phyloP scores from a whole-genome alignment of 2,113 vertebrate species.

The Notiomystis cincta region DNA sequence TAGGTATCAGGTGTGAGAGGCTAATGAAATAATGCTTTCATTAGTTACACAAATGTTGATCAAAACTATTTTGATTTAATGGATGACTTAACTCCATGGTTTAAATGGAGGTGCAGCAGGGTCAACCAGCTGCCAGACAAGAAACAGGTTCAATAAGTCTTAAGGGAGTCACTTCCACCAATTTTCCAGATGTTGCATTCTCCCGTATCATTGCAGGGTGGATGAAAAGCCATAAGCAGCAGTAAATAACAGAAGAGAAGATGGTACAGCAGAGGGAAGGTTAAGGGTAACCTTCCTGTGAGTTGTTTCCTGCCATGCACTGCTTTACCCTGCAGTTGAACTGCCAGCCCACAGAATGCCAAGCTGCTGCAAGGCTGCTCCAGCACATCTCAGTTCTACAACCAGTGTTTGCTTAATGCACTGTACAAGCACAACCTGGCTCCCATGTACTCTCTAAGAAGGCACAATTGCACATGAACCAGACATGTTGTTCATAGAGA shows the following conservation, averaged over 20 bases:
- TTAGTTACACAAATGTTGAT: neutral
- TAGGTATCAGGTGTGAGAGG: neutral
- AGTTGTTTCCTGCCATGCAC: neutral
- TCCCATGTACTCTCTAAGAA: rapidly evolving
- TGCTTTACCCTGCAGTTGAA: neutral
- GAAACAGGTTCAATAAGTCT: neutral
- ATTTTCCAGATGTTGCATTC: neutral
- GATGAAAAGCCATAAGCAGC: neutral
- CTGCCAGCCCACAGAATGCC: neutral
- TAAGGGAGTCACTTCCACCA: neutral
- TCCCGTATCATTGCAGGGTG: neutral
- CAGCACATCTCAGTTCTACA: neutral
- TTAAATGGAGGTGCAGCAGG: neutral
- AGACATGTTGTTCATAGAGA: neutral
- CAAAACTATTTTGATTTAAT: neutral
- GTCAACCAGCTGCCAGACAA: neutral
- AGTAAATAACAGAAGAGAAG: neutral
- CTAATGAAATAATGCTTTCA: neutral
- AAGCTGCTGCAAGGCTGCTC: neutral
- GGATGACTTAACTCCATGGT: neutral
- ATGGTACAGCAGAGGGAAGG: neutral
- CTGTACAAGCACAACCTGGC: rapidly evolving
- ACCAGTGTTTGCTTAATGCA: rapidly evolving
- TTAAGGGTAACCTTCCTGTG: neutral
- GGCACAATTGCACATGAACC: neutral